Evolutionary conservation across 2,888 invertebrate species (phyloP).

Genomic region (Ryuthela nishihirai): DNA sequence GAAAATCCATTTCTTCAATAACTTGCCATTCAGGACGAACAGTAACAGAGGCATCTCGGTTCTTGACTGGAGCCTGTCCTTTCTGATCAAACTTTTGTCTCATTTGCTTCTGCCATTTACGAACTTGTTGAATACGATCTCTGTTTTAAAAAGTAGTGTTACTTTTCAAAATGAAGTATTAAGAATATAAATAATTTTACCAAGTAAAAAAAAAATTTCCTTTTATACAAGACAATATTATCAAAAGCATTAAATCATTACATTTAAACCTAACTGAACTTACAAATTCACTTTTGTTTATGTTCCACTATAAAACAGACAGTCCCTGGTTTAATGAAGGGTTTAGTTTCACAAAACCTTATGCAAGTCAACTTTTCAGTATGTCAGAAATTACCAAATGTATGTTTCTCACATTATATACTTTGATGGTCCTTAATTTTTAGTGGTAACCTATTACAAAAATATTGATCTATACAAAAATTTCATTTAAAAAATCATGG

Average conservation of each 20-base stretch:
- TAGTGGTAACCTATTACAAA: too few relatives aligned
- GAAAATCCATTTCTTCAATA: constrained; percentile 91
- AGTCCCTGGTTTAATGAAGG: too few relatives aligned
- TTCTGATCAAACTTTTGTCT: constrained; percentile 60
- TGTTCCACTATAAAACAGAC: too few relatives aligned
- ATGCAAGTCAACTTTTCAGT: too few relatives aligned
- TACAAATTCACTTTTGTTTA: too few relatives aligned
- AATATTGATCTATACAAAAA: too few relatives aligned
- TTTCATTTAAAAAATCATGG: too few relatives aligned
- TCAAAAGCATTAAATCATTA: constrained; percentile 43
- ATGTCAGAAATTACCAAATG: too few relatives aligned
- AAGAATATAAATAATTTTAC: not conserved
- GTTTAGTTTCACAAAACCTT: too few relatives aligned
- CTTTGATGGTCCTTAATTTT: too few relatives aligned
- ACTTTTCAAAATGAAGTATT: not conserved
- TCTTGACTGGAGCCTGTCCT: constrained; percentile 63
- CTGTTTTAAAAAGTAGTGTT: constrained; percentile 36
- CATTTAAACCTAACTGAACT: too few relatives aligned
- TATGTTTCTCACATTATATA: too few relatives aligned
- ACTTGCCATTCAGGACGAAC: constrained; percentile 95
- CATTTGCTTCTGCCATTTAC: constrained; percentile 79
- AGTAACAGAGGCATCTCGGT: constrained; percentile 93
- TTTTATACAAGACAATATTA: constrained; percentile 22
- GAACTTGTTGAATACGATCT: constrained; percentile 59
- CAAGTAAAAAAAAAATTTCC: not conserved